phyloP scores from a whole-genome alignment of 2,113 vertebrate species.

The Triplophysa rosa region DNA sequence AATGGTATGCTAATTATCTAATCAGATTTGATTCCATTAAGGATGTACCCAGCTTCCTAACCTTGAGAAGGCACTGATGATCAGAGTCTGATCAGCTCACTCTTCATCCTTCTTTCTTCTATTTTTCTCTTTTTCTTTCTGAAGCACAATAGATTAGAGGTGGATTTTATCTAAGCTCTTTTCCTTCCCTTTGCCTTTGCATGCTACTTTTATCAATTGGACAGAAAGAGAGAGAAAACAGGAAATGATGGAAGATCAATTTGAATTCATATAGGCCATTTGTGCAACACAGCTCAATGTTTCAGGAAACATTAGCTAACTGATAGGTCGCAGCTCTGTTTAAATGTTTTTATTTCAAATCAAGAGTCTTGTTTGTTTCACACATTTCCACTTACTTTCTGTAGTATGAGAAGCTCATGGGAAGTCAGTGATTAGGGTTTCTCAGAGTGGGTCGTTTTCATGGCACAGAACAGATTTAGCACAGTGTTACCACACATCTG shows the following conservation, averaged over 20 bases:
- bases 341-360: neutral
- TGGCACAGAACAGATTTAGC: neutral
- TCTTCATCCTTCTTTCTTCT: neutral
- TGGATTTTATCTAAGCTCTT: neutral
- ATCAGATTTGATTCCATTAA: conserved; percentile 69
- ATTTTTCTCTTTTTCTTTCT: neutral
- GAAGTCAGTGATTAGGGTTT: neutral
- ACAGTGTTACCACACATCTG: conserved; percentile 6
- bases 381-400: neutral
- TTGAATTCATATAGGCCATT: too few species aligned
- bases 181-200: too few species aligned
- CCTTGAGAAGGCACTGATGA: conserved; percentile 67
- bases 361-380: conserved; percentile 1
- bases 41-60: conserved; percentile 62
- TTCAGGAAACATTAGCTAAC: too few species aligned
- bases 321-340: too few species aligned
- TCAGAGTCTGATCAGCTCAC: conserved; percentile 64
- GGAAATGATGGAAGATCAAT: too few species aligned
- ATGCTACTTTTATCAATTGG: too few species aligned
- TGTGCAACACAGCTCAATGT: too few species aligned
- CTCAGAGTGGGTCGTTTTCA: neutral
- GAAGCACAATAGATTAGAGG: neutral
- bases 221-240: too few species aligned
- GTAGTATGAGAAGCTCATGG: neutral
- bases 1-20: conserved; percentile 71